A percentile compares a stretch with the other conserved stretches of the same genome.
phyloP scores from a whole-genome alignment of 2,113 vertebrate genomes.

The Micronycteris hirsuta region DNA sequence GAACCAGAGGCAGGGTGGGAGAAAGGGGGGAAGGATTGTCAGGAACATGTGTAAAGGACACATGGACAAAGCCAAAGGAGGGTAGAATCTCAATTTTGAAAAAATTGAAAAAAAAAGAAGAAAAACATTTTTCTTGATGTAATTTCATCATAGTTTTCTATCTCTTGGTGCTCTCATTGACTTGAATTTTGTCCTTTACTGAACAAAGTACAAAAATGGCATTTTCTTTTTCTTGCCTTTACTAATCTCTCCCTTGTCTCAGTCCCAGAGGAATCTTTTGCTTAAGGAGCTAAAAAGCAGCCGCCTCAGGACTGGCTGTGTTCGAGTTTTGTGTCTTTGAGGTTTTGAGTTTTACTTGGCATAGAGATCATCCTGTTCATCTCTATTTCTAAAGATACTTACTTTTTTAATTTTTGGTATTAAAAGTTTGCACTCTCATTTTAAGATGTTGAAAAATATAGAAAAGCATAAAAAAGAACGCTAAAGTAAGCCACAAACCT shows the following conservation, averaged over 20 bases:
- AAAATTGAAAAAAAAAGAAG: too few species aligned
- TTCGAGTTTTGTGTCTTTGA: background rate
- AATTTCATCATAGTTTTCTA: background rate
- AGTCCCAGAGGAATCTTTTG: background rate
- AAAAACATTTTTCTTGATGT: conserved; percentile 23
- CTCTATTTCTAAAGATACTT: background rate
- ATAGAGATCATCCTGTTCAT: background rate
- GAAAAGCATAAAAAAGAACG: background rate
- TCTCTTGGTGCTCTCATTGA: background rate
- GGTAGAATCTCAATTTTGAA: too few species aligned
- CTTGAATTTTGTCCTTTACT: background rate
- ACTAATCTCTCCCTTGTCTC: background rate
- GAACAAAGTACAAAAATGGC: background rate
- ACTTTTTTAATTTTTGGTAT: background rate
- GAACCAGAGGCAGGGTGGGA: too few species aligned
- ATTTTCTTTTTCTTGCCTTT: conserved; percentile 38
- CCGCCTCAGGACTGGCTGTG: background rate
- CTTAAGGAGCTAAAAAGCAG: background rate
- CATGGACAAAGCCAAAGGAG: too few species aligned
- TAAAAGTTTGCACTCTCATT: background rate
- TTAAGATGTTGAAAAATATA: conserved; percentile 19
- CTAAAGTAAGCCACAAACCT: background rate
- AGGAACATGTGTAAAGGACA: too few species aligned
- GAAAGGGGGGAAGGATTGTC: too few species aligned
- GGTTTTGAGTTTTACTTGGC: background rate